A percentile compares a stretch with the other conserved stretches of the same genome.
Evolutionary conservation across 1,140 invertebrate species (phyloP).

Genomic region (Eulimnadia texana): DNA sequence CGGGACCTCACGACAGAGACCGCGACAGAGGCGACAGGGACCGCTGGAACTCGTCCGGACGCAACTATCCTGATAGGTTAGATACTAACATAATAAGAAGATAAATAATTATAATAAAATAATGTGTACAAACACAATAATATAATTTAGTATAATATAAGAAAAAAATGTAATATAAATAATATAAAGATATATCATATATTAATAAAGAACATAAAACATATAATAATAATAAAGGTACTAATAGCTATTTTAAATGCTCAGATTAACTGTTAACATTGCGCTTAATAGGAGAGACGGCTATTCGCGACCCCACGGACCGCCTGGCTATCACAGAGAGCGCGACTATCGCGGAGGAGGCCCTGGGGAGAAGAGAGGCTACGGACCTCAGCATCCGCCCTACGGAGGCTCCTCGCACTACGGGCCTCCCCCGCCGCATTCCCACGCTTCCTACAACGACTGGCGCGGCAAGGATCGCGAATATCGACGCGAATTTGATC

Average conservation of each 20-base stretch:
- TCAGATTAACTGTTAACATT: too few species aligned
- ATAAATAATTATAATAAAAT: too few species aligned
- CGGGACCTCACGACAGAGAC: background rate
- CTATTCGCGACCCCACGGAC: constrained; percentile 7
- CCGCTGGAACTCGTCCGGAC: background rate
- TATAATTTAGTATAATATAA: too few species aligned
- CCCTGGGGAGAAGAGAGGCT: constrained; percentile 28
- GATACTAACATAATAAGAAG: too few species aligned
- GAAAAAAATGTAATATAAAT: too few species aligned
- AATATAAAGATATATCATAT: too few species aligned
- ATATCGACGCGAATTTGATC: constrained; percentile 40
- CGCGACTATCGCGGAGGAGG: constrained; percentile 20
- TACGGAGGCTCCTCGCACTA: constrained; percentile 25
- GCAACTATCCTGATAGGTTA: background rate
- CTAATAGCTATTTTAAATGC: too few species aligned
- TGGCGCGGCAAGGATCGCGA: constrained; percentile 26
- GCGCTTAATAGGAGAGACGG: constrained; percentile 12
- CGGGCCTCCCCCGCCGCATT: background rate
- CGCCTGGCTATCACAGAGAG: constrained; percentile 20
- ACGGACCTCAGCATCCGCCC: constrained; percentile 27
- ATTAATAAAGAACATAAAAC: too few species aligned
- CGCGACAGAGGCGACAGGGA: constrained; percentile 3
- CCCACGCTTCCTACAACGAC: constrained; percentile 19
- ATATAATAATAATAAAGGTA: too few species aligned
- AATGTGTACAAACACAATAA: too few species aligned